A percentile compares a stretch with the other conserved stretches of the same genome.
These are phyloP conservation scores for Motacilla tschutschensis DNA, from an alignment of 2,113 vertebrate species.

Conservation along the genomic window DNA sequence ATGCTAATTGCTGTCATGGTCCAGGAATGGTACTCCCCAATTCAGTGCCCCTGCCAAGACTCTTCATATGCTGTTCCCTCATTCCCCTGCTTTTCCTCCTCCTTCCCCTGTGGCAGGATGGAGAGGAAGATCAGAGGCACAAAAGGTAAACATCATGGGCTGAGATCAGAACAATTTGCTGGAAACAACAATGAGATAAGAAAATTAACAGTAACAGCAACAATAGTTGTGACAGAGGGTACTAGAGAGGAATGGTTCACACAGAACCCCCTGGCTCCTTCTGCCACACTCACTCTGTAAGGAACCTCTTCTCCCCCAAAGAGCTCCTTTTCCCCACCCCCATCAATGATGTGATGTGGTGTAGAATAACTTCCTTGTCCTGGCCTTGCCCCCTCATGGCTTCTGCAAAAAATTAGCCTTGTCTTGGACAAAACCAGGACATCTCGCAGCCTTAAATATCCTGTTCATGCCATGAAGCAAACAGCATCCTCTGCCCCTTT, in stretches of 20 bases:
- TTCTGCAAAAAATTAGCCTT: neutral
- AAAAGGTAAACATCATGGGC: neutral
- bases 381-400: fast-evolving
- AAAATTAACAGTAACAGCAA: neutral
- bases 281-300: neutral
- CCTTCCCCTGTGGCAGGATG: neutral
- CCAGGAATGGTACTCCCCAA: neutral
- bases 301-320: neutral
- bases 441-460: neutral
- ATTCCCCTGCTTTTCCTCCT: neutral
- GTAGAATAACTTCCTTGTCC: neutral
- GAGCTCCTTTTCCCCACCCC: neutral
- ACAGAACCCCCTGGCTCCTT: neutral
- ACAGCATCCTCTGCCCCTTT: neutral
- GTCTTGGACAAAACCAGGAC: neutral
- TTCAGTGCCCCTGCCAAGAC: neutral
- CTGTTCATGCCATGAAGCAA: neutral
- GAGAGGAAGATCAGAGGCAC: neutral
- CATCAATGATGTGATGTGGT: neutral
- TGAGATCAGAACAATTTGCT: neutral
- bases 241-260: neutral
- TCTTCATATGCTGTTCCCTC: neutral
- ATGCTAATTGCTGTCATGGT: neutral
- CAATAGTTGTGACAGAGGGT: neutral
- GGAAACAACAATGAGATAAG: neutral